A percentile compares a stretch with the other conserved stretches of the same genome.
phyloP scores from a whole-genome alignment of 23 tunicate species.

The Phallusia fumigata region DNA sequence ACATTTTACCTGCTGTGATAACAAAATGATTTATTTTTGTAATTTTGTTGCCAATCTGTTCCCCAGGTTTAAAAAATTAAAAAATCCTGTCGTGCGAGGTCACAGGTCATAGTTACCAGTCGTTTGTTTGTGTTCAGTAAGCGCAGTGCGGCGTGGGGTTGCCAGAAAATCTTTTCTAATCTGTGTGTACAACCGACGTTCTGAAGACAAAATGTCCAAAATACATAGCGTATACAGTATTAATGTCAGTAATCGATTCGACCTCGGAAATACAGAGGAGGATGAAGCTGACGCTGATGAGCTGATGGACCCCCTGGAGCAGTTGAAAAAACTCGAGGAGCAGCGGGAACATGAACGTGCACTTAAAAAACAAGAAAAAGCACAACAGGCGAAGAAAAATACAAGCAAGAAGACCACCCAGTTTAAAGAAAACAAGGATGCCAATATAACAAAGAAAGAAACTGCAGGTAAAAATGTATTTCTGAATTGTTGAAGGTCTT shows the following conservation, averaged over 20 bases:
- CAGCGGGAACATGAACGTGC: constrained; percentile 46
- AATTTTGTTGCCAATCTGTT: neutral
- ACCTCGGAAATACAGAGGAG: constrained; percentile 36
- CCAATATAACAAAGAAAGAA: constrained; percentile 57
- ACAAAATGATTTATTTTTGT: too few species aligned
- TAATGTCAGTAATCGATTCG: constrained; percentile 85
- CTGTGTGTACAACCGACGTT: neutral
- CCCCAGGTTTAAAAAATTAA: neutral
- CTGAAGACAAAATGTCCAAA: constrained; percentile 46
- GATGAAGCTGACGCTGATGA: constrained; percentile 51
- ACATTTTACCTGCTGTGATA: too few species aligned
- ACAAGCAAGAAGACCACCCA: constrained; percentile 27
- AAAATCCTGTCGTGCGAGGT: neutral
- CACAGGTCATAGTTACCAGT: neutral
- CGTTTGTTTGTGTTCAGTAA: neutral
- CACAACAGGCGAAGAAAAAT: constrained; percentile 15
- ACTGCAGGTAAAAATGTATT: constrained; percentile 9
- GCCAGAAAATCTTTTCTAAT: neutral
- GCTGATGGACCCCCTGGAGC: constrained; percentile 71
- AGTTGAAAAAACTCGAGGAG: constrained; percentile 62
- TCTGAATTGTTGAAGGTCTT: too few species aligned
- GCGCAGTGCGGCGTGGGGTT: neutral
- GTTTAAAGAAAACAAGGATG: constrained; percentile 74
- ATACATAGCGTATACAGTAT: constrained; percentile 88
- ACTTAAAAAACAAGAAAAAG: constrained; percentile 56